A percentile compares a stretch with the other conserved stretches of the same genome.
Evolutionary conservation across 2,888 invertebrate genomes (phyloP).

Genomic region (Linnaemya tessellans): DNA sequence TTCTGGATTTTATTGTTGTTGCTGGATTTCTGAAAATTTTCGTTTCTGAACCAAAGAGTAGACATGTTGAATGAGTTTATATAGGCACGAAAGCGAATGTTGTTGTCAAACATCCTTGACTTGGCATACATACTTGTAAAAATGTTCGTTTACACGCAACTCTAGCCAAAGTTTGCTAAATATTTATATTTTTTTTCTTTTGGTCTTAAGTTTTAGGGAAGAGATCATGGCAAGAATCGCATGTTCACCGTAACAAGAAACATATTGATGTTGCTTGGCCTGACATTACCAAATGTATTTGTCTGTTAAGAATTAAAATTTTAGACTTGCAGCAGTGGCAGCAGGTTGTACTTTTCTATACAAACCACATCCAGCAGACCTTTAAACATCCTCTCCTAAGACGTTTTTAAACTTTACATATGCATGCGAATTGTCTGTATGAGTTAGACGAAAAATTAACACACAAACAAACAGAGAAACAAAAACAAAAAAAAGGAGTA

Average conservation of each 20-base stretch:
- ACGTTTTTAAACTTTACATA: constrained; percentile 11
- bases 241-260: constrained; percentile 45
- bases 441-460: constrained; percentile 51
- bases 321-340: constrained; percentile 56
- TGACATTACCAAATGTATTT: constrained; percentile 67
- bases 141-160: constrained; percentile 55
- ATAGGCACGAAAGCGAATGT: constrained; percentile 80
- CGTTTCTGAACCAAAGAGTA: constrained; percentile 55
- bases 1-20: constrained; percentile 3
- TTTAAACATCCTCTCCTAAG: constrained; percentile 18
- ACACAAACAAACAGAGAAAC: no score
- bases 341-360: constrained; percentile 62
- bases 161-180: constrained; percentile 23
- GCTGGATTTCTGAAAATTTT: constrained; percentile 43
- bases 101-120: constrained; percentile 62
- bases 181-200: no score
- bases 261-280: constrained; percentile 49
- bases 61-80: constrained; percentile 68
- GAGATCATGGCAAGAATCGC: constrained; percentile 57
- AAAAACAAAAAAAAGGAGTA: constrained; percentile 13
- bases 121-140: constrained; percentile 39
- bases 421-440: constrained; percentile 41
- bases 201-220: neutral
- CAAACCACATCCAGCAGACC: constrained; percentile 8
- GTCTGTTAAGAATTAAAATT: constrained; percentile 60